These are phyloP conservation scores for Formica aserva DNA, from an alignment of 2,888 invertebrate species.

Conservation along the genomic window DNA sequence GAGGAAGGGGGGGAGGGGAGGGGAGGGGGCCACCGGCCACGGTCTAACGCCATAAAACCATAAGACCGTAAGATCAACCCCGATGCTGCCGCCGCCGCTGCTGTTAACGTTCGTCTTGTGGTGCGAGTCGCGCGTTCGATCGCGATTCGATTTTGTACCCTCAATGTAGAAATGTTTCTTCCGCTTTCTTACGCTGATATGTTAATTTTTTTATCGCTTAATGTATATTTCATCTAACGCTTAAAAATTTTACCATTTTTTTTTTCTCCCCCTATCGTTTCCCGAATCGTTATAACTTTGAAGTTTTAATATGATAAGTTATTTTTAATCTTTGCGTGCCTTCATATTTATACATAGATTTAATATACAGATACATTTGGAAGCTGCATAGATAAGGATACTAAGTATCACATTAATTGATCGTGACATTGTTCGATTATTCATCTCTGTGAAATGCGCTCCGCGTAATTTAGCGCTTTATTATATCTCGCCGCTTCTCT, in stretches of 20 bases:
- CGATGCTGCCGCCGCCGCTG: slow-evolving; percentile 63
- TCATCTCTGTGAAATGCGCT: slow-evolving; percentile 9
- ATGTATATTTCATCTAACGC: neutral
- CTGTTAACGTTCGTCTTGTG: slow-evolving; percentile 44
- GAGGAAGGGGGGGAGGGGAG: neutral
- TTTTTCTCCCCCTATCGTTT: neutral
- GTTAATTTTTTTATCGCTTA: neutral
- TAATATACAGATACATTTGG: slow-evolving; percentile 6
- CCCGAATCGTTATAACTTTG: neutral
- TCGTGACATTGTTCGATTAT: slow-evolving; percentile 36
- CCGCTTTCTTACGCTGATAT: neutral
- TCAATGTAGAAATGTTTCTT: slow-evolving; percentile 14
- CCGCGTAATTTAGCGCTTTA: slow-evolving; percentile 34
- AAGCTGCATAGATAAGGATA: slow-evolving; percentile 20
- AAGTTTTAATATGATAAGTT: neutral
- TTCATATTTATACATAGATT: slow-evolving; percentile 4
- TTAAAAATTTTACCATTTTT: neutral
- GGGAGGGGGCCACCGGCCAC: slow-evolving; percentile 82
- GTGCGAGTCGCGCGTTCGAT: slow-evolving; percentile 1
- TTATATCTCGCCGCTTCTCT: slow-evolving; percentile 16
- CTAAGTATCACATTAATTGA: slow-evolving; percentile 22
- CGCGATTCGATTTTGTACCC: slow-evolving; percentile 33
- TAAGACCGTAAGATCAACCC: slow-evolving; percentile 79
- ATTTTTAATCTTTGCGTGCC: no score
- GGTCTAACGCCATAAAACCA: slow-evolving; percentile 82